These are phyloP conservation scores for Pseudochaenichthys georgianus DNA, from an alignment of 2,797 vertebrate species.

Conservation along the genomic window DNA sequence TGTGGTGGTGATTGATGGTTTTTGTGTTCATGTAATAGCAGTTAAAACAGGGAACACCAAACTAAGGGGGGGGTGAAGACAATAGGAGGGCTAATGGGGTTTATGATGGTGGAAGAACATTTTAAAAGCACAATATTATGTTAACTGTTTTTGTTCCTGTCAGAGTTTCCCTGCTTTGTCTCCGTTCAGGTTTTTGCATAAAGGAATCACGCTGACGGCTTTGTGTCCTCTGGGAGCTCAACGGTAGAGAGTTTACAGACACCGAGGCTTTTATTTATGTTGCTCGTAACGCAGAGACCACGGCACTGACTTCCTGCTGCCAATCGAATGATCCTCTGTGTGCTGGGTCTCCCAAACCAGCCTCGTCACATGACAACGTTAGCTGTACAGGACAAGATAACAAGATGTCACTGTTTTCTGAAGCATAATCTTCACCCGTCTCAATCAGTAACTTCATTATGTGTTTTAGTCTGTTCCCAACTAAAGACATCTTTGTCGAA, in stretches of 20 bases:
- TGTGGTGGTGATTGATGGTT: too few relatives aligned
- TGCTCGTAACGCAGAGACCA: not conserved
- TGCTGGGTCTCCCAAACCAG: not conserved
- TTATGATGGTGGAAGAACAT: constrained; percentile 51
- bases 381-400: not conserved
- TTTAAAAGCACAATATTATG: constrained; percentile 45
- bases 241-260: not conserved
- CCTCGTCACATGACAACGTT: too few relatives aligned
- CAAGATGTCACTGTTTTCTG: not conserved
- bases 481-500: too few relatives aligned
- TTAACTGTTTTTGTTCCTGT: constrained; percentile 2
- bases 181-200: constrained; percentile 12
- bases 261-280: constrained; percentile 14
- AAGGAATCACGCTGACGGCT: constrained; percentile 21
- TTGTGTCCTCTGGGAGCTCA: constrained; percentile 40
- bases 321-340: not conserved
- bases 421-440: too few relatives aligned
- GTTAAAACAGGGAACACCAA: too few relatives aligned
- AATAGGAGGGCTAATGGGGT: not conserved
- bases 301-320: not conserved
- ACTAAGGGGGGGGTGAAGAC: too few relatives aligned
- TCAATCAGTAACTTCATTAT: too few relatives aligned
- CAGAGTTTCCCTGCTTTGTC: not conserved
- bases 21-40: too few relatives aligned
- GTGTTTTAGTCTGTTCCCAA: too few relatives aligned